Conservation (phyloP, 2,888 invertebrate genomes). For the Falcaria lacertinaria region DNA sequence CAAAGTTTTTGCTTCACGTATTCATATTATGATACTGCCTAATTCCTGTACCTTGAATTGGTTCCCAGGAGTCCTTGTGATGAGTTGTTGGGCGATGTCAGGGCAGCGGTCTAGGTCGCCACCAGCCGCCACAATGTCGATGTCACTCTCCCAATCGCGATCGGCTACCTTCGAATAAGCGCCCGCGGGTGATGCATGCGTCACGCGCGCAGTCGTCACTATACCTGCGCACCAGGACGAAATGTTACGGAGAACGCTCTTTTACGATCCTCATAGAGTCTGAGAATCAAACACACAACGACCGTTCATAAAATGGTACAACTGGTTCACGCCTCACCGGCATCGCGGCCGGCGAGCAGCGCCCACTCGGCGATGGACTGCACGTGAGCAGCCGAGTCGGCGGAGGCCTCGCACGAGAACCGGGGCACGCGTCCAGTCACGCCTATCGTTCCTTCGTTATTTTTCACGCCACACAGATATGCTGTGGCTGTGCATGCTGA, state of each 20-base stretch:
- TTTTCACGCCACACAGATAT: conserved; percentile 82
- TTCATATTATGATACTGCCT: too few species aligned
- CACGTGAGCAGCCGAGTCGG: conserved; percentile 72
- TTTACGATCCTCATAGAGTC: too few species aligned
- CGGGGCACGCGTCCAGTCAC: conserved; percentile 80
- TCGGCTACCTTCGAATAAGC: conserved; percentile 83
- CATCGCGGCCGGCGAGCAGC: conserved; percentile 61
- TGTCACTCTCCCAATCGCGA: conserved; percentile 85
- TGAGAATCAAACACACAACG: too few species aligned
- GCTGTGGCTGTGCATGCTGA: conserved; percentile 86
- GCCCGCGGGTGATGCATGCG: conserved; percentile 87
- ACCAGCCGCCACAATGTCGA: conserved; percentile 54
- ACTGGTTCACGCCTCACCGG: too few species aligned
- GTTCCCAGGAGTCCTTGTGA: conserved; percentile 81
- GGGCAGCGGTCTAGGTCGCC: conserved; percentile 72
- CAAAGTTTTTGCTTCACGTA: too few species aligned
- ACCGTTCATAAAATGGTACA: too few species aligned
- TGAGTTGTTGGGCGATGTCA: conserved; percentile 86
- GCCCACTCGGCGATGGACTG: conserved; percentile 84
- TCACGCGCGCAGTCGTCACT: conserved; percentile 87
- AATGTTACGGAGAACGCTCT: too few species aligned
- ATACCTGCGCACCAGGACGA: conserved; percentile 64
- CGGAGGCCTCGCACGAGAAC: conserved; percentile 79
- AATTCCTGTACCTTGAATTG: conserved; percentile 84
- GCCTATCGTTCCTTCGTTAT: conserved; percentile 81